Percentiles rank a stretch among this genome's conserved stretches.
Conservation (phyloP, 1,140 invertebrate genomes). For the Listronotus oregonensis region DNA sequence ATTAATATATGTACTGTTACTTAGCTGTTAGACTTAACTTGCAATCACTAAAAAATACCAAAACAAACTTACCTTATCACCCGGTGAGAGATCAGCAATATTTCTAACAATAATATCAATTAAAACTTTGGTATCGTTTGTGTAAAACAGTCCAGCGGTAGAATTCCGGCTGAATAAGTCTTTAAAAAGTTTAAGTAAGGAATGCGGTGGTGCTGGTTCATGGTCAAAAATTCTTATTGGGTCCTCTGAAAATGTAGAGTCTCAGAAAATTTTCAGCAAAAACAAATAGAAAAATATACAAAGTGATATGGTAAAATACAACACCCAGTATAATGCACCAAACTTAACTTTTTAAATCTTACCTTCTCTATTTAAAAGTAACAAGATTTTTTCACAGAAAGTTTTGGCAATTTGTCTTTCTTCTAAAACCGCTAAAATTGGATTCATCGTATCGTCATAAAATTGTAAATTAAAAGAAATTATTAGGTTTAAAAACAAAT, state of each 20-base stretch:
- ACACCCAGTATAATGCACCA: too few species aligned
- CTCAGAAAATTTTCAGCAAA: too few species aligned
- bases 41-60: conserved; percentile 4
- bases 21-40: too few species aligned
- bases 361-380: conserved; percentile 90
- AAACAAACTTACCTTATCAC: conserved; percentile 72
- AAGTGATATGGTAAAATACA: too few species aligned
- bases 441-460: conserved; percentile 67
- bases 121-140: conserved; percentile 90
- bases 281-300: too few species aligned
- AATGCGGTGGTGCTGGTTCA: conserved; percentile 77
- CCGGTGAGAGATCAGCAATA: conserved; percentile 84
- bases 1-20: too few species aligned
- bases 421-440: conserved; percentile 76
- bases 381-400: conserved; percentile 87
- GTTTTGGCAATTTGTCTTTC: conserved; percentile 75
- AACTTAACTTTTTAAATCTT: conserved; percentile 43
- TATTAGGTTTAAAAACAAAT: conserved; percentile 81
- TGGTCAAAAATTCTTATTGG: conserved; percentile 84
- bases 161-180: conserved; percentile 78
- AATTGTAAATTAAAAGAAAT: conserved; percentile 91
- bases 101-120: conserved; percentile 90
- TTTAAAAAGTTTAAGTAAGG: conserved; percentile 84
- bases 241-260: conserved; percentile 81
- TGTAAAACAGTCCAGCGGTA: conserved; percentile 87